Evolutionary conservation across 2,797 vertebrate species (phyloP).

Genomic region (Sebastes minor): DNA sequence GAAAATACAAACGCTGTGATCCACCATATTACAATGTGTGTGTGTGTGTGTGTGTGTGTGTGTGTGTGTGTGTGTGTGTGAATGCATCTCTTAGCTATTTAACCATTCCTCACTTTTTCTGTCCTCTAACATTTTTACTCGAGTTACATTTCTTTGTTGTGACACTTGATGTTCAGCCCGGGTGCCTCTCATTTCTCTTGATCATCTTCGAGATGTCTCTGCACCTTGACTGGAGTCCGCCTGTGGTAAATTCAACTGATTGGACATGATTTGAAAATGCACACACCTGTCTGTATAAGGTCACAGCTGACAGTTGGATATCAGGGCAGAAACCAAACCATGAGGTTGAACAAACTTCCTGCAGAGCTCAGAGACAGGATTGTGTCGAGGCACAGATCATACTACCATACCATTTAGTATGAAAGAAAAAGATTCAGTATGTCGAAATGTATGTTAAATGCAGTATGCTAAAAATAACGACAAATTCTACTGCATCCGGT

Average conservation of each 20-base stretch:
- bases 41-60: background rate
- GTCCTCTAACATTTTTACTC: background rate
- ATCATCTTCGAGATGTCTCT: background rate
- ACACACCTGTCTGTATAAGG: background rate
- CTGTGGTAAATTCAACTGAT: background rate
- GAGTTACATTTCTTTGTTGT: background rate
- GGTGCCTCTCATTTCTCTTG: background rate
- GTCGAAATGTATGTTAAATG: no score
- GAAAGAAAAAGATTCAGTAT: no score
- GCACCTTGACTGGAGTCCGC: background rate
- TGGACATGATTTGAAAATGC: background rate
- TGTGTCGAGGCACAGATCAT: background rate
- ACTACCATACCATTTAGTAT: no score
- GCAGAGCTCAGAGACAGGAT: background rate
- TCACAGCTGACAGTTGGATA: background rate
- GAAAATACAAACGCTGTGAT: constrained; percentile 23
- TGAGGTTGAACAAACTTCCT: background rate
- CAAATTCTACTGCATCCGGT: no score
- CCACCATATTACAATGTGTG: background rate
- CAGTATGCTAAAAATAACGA: no score
- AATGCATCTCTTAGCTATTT: background rate
- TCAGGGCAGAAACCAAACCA: background rate
- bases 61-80: background rate
- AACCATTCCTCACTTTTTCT: background rate
- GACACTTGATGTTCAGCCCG: background rate